phyloP scores from a whole-genome alignment of 2,888 invertebrate genomes.

The Drosophila colorata region DNA sequence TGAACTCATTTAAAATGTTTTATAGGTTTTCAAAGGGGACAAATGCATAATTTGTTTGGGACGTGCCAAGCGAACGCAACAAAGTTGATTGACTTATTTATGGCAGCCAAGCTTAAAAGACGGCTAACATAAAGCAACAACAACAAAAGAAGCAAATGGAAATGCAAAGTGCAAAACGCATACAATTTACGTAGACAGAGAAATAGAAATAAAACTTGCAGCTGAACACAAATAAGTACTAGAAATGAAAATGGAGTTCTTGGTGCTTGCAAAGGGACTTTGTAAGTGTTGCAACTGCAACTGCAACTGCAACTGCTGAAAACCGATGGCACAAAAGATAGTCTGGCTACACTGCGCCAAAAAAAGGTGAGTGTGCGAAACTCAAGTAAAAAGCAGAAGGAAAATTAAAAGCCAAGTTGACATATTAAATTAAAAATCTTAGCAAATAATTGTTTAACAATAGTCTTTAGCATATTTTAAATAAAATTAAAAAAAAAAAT shows the following conservation, averaged over 20 bases:
- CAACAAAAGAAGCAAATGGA: slow-evolving; percentile 15
- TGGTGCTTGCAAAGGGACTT: slow-evolving; percentile 23
- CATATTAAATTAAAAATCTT: too few species aligned
- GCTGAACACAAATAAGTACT: slow-evolving; percentile 15
- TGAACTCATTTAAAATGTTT: slow-evolving; percentile 9
- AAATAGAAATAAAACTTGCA: slow-evolving; percentile 11
- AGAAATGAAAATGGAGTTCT: slow-evolving; percentile 39
- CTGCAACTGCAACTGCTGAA: slow-evolving; percentile 4
- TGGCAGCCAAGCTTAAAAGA: slow-evolving; percentile 30
- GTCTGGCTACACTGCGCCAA: slow-evolving; percentile 16
- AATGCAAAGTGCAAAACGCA: slow-evolving; percentile 19
- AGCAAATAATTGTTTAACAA: too few species aligned
- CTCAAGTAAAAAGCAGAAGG: not conserved
- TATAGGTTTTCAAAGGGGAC: slow-evolving; percentile 6
- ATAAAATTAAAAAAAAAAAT: too few species aligned
- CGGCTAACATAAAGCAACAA: slow-evolving; percentile 29
- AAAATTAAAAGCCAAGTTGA: too few species aligned
- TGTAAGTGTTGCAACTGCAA: slow-evolving; percentile 27
- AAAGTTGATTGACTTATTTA: slow-evolving; percentile 62
- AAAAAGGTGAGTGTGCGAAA: not conserved
- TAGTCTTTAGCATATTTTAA: not conserved
- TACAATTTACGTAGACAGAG: not conserved
- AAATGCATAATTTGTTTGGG: slow-evolving; percentile 31
- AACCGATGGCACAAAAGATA: slow-evolving; percentile 11
- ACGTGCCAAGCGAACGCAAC: slow-evolving; percentile 48